Conservation (phyloP, 2,888 invertebrate species). For the Crocallis elinguaria region DNA sequence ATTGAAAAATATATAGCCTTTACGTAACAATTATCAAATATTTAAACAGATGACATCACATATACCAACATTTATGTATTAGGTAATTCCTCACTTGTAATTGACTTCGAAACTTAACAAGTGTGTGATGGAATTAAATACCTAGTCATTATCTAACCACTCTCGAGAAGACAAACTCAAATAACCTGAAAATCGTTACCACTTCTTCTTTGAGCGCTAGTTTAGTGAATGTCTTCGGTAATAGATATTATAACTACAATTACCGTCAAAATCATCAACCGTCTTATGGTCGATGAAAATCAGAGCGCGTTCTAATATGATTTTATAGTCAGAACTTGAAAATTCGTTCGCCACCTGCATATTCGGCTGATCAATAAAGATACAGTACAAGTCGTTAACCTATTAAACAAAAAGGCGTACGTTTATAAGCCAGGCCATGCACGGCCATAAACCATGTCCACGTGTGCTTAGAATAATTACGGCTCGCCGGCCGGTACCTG, state of each 20-base stretch:
- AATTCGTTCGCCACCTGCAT: slow-evolving; percentile 43
- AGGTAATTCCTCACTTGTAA: slow-evolving; percentile 42
- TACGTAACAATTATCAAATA: slow-evolving; percentile 48
- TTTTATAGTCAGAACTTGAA: slow-evolving; percentile 26
- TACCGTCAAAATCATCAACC: not conserved
- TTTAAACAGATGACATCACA: slow-evolving; percentile 50
- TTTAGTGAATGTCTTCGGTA: not conserved
- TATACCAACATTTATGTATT: slow-evolving; percentile 42
- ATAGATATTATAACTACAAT: not conserved
- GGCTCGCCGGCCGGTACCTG: slow-evolving; percentile 51
- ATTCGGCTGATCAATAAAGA: slow-evolving; percentile 67
- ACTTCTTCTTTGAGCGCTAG: not conserved
- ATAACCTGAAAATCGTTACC: not conserved
- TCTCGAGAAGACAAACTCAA: not conserved
- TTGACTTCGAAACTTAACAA: slow-evolving; percentile 39
- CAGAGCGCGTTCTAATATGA: slow-evolving; percentile 24
- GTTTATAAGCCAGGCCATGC: slow-evolving; percentile 70
- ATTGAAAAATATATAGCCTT: slow-evolving; percentile 30
- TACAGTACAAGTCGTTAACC: slow-evolving; percentile 71
- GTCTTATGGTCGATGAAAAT: not conserved
- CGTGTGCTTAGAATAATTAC: slow-evolving; percentile 81
- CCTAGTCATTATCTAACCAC: slow-evolving; percentile 21
- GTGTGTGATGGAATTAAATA: slow-evolving; percentile 25
- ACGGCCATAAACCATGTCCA: slow-evolving; percentile 72
- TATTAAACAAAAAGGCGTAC: slow-evolving; percentile 73